A percentile compares a stretch with the other conserved stretches of the same genome.
These are phyloP conservation scores for Ornithoptera alexandrae DNA, from an alignment of 2,888 invertebrate species.

Conservation along the genomic window DNA sequence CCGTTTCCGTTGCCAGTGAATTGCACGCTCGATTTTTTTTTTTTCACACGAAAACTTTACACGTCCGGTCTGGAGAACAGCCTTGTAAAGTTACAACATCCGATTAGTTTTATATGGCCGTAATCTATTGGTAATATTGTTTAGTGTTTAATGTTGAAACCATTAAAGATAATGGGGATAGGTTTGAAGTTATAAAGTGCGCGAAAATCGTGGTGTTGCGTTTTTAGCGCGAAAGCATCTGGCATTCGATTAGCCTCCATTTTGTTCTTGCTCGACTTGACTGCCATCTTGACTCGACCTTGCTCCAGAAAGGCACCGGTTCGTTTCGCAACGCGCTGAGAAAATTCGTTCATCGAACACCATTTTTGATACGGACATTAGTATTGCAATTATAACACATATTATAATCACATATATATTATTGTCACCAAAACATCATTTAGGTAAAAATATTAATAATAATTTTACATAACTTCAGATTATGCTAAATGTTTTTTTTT, in stretches of 20 bases:
- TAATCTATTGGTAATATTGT: constrained; percentile 43
- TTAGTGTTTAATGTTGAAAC: constrained; percentile 22
- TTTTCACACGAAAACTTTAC: constrained; percentile 62
- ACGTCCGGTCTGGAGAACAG: constrained; percentile 46
- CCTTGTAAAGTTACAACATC: constrained; percentile 53
- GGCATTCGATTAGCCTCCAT: constrained; percentile 63
- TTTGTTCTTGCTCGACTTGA: constrained; percentile 45
- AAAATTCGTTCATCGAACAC: constrained; percentile 64
- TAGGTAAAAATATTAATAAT: neutral
- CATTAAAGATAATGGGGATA: constrained; percentile 28
- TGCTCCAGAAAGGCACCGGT: constrained; percentile 70
- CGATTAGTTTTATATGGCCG: constrained; percentile 32
- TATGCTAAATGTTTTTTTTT: too few relatives aligned
- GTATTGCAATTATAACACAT: constrained; percentile 31
- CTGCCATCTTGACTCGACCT: constrained; percentile 69
- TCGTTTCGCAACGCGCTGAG: constrained; percentile 65
- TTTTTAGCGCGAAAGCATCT: constrained; percentile 63
- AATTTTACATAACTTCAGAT: neutral
- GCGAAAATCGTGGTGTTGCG: constrained; percentile 22
- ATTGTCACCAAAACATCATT: neutral
- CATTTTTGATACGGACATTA: constrained; percentile 44
- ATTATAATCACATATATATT: constrained; percentile 13
- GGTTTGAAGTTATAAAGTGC: constrained; percentile 17
- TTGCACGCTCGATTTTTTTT: constrained; percentile 41
- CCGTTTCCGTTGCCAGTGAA: constrained; percentile 44